Conservation (phyloP, 2,888 invertebrate species). For the Bruchidius siliquastri region DNA sequence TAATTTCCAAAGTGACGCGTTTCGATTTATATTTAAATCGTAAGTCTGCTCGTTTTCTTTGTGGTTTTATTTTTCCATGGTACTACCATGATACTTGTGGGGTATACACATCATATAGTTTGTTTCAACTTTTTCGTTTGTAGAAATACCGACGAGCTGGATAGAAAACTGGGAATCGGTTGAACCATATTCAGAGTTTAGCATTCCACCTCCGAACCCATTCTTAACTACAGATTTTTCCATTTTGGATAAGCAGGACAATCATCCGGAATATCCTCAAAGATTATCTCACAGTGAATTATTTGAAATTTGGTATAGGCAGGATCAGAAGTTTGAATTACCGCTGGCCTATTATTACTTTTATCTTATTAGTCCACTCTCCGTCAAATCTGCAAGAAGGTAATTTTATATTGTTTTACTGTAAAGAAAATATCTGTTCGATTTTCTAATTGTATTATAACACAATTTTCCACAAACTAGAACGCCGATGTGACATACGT, state of each 20-base stretch:
- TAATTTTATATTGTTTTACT: background rate
- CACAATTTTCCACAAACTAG: no score
- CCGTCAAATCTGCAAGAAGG: slow-evolving; percentile 58
- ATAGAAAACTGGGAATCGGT: slow-evolving; percentile 58
- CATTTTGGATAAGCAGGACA: slow-evolving; percentile 49
- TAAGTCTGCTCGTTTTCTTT: no score
- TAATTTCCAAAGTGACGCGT: no score
- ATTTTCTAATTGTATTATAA: no score
- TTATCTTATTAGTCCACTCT: slow-evolving; percentile 67
- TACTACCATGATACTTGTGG: background rate
- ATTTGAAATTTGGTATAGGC: slow-evolving; percentile 76
- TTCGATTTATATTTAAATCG: no score
- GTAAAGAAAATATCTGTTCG: background rate
- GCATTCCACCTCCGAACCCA: slow-evolving; percentile 66
- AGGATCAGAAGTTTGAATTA: slow-evolving; percentile 75
- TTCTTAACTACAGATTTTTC: slow-evolving; percentile 70
- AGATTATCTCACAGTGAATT: slow-evolving; percentile 54
- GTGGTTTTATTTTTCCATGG: background rate
- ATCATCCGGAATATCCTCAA: slow-evolving; percentile 51
- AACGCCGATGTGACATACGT: no score
- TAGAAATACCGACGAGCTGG: slow-evolving; percentile 62
- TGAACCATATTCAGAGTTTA: slow-evolving; percentile 55
- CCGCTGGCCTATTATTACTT: slow-evolving; percentile 73
- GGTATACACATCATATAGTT: background rate
- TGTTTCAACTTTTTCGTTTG: slow-evolving; percentile 9